Base-by-base conservation (phyloP, 2,113 vertebrate species). In the Naja naja region DNA sequence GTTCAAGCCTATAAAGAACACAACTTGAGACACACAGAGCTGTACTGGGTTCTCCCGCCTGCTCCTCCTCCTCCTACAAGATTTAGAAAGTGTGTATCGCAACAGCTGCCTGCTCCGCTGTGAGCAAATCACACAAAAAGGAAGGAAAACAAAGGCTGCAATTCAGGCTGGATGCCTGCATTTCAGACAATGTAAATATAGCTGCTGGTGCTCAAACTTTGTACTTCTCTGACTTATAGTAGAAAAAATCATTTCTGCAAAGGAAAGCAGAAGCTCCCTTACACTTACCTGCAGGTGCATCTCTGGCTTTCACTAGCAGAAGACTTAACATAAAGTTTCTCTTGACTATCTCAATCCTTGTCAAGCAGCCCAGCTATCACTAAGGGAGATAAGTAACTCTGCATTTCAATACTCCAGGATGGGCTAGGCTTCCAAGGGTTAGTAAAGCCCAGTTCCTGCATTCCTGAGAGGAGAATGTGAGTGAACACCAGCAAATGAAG, bases 131-230 rank as follows among this genome's bases (percentile, higher is more conserved):
- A 54, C 1, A 43, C 3, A 30, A 88, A 89, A 55, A 92, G 89
- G 91, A 91, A 94, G 89, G 89, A 93, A 94, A 89, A 55, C 86
- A 53, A 91, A 87, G 47, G 45, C 88, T 25, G 47, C 47, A 53
- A 30, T 53, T 88, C 92, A 54, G 39, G 81, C 60, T 34, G 60
- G 23, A 11, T 88, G 88, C 74, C 90, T 52, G 30, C 69, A 16
- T 20, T 69, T 39, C 69, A 64, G 69, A 64, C 49, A 60, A 60
- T 20, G 34, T 34, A 87, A 64, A 91, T 39, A 87, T 8, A 93
- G 34, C 85, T 4, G 89, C 81, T 43, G 89, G 74, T 12, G 27
- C 55, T 56, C 60, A 49, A 47, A 52, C 23, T 52, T 49, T 2
- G 2, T 18, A 49, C 27, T 22, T 53, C 7, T 47, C 89, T 69